Percentiles rank a stretch among this genome's conserved stretches.
Evolutionary conservation across 23 tunicate species (phyloP).

Genomic region (Phallusia fumigata): DNA sequence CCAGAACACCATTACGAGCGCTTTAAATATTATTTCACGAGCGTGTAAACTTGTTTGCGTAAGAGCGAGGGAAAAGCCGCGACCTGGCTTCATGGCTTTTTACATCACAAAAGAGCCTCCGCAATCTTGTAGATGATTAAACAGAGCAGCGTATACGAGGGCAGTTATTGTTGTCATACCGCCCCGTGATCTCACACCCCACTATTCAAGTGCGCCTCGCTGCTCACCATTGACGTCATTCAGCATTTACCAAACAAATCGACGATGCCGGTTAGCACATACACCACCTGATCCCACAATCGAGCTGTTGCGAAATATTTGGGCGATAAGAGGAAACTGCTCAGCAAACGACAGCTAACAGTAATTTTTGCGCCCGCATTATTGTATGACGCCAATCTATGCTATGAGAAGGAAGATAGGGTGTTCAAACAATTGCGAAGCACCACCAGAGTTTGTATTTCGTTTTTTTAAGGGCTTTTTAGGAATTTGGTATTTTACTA

Average conservation of each 20-base stretch:
- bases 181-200: not conserved
- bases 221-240: slow-evolving; percentile 1
- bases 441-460: too few relatives aligned
- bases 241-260: slow-evolving; percentile 7
- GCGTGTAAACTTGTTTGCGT: not conserved
- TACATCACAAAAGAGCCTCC: not conserved
- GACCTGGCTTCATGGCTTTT: not conserved
- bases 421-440: too few relatives aligned
- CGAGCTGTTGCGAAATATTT: slow-evolving; percentile 4
- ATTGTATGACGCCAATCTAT: too few relatives aligned
- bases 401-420: too few relatives aligned
- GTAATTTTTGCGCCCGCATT: too few relatives aligned
- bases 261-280: not conserved
- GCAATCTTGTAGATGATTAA: not conserved
- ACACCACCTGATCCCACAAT: not conserved
- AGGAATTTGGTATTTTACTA: too few relatives aligned
- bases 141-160: not conserved
- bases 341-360: too few relatives aligned
- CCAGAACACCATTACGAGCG: not conserved
- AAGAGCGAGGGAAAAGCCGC: not conserved
- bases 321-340: not conserved
- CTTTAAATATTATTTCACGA: not conserved
- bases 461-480: too few relatives aligned
- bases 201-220: slow-evolving; percentile 12
- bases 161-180: slow-evolving; percentile 7